Conservation (phyloP, 2,888 invertebrate genomes). For the Stictocephala bisonia region DNA sequence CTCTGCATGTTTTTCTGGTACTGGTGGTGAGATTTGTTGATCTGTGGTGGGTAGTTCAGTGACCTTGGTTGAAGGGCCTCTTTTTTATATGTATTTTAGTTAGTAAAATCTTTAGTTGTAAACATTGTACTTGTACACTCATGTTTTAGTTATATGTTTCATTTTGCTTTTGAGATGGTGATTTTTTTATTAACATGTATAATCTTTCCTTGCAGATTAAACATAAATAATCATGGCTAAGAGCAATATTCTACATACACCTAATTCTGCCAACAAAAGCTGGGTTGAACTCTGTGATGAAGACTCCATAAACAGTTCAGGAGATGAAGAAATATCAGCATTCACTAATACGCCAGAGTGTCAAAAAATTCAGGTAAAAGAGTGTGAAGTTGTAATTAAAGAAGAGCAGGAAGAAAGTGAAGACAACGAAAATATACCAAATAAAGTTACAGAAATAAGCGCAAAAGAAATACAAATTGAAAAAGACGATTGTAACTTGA, state of each 20-base stretch:
- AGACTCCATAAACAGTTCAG: slow-evolving; percentile 45
- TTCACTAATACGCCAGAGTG: background rate
- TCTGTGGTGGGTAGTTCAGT: too few relatives aligned
- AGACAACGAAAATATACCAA: background rate
- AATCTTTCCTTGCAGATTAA: too few relatives aligned
- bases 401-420: background rate
- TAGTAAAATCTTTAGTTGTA: too few relatives aligned
- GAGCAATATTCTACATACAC: background rate
- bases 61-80: too few relatives aligned
- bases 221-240: slow-evolving; percentile 15
- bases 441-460: background rate
- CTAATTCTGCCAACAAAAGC: slow-evolving; percentile 49
- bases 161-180: background rate
- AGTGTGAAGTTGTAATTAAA: background rate
- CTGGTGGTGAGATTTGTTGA: too few relatives aligned
- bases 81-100: too few relatives aligned
- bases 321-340: background rate
- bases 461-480: slow-evolving; percentile 6
- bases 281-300: slow-evolving; percentile 55
- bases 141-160: too few relatives aligned
- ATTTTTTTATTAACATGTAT: too few relatives aligned
- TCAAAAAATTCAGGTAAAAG: background rate
- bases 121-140: too few relatives aligned
- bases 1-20: too few relatives aligned
- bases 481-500: slow-evolving; percentile 23